Evolutionary conservation across 2,888 invertebrate species (phyloP), one percentile per base, ranked within the genome.

Genomic region (Ophonus ardosiacus): DNA sequence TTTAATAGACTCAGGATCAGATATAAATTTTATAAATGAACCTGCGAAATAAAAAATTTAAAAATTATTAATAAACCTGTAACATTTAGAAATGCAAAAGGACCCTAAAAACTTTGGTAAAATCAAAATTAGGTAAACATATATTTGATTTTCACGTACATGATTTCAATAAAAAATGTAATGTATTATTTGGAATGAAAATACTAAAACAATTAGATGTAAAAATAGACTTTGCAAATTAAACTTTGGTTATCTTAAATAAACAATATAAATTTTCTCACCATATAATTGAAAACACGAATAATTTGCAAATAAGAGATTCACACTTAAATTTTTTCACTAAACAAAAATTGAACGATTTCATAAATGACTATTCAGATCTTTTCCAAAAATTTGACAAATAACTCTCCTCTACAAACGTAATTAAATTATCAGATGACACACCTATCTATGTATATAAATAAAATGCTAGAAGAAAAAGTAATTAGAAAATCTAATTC

Each of bases 351-450:
- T 89, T 17, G 86, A 88, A 31, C 87, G 71, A 4, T 90, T 89
- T 0, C 90, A 89, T 89, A 89, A 87, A 74, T 88, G 88, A 7
- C 89, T 0, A 87, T 90, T 2, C 89, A 89, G 86, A 85, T 90
- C 59, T 89, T 90, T 0, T 89, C 89, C 0, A 89, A 90, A 63
- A 90, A 90, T n/a, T n/a, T n/a, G n/a, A n/a, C n/a, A n/a, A n/a
- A n/a, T n/a, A n/a, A n/a, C n/a, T n/a, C n/a, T n/a, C n/a, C n/a
- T n/a, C n/a, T n/a, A n/a, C n/a, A n/a, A n/a, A n/a, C n/a, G n/a
- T n/a, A n/a, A n/a, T n/a, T n/a, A n/a, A n/a, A n/a, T n/a, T n/a
- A 86, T 7, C 86, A 6, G 90, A 89, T 24, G 86, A 88, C 0
- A 87, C 88, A 0, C 87, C 87, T 0, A 84, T 88, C 7, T 87